Evolutionary conservation across 2,888 invertebrate genomes (phyloP).

Genomic region (Xanthia icteritia): DNA sequence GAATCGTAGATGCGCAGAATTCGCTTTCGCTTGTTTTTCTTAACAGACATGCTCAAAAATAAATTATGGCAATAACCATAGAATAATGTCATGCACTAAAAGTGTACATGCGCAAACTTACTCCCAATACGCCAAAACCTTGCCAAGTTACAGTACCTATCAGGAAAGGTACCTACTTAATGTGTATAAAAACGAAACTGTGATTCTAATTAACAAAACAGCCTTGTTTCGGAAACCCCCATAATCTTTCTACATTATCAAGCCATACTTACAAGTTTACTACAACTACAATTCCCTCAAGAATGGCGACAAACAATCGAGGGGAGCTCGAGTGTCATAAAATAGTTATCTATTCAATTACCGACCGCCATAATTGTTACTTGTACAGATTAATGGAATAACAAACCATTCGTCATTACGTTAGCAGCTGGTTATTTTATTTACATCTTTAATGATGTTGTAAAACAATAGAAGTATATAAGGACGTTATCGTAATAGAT

Average conservation of each 20-base stretch:
- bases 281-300: slow-evolving; percentile 23
- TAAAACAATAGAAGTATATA: slow-evolving; percentile 28
- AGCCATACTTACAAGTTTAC: slow-evolving; percentile 6
- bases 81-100: no score
- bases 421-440: slow-evolving; percentile 23
- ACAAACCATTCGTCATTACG: slow-evolving; percentile 35
- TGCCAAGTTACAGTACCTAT: no score
- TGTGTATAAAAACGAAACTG: neutral
- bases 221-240: neutral
- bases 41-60: no score
- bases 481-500: slow-evolving; percentile 1
- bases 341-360: slow-evolving; percentile 47
- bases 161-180: neutral
- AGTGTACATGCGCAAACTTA: no score
- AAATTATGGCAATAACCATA: no score
- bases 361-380: slow-evolving; percentile 46
- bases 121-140: no score
- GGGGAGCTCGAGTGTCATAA: slow-evolving; percentile 42
- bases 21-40: no score
- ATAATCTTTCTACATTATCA: slow-evolving; percentile 21
- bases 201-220: neutral
- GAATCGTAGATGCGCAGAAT: no score
- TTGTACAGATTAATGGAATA: slow-evolving; percentile 50
- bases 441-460: slow-evolving; percentile 25
- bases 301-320: slow-evolving; percentile 1